Conservation (phyloP, 2,113 vertebrate species). For the Neolamprologus caudopunctatus region DNA sequence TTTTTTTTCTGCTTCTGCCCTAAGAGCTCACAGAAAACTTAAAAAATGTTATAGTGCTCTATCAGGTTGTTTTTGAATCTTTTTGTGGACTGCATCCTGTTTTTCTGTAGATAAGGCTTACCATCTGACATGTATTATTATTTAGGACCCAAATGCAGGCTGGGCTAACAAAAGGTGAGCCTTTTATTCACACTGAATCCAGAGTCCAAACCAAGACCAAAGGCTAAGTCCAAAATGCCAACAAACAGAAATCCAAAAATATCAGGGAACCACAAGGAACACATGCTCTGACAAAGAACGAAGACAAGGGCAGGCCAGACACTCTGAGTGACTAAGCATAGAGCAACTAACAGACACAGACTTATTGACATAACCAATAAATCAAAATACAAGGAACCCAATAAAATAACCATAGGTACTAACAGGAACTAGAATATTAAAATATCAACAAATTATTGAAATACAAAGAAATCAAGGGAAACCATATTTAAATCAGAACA, state of each 20-base stretch:
- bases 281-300: not conserved
- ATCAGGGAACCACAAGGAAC: not conserved
- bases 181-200: not conserved
- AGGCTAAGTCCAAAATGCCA: not conserved
- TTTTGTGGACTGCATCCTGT: not conserved
- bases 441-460: not conserved
- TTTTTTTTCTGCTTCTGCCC: not conserved
- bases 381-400: not conserved
- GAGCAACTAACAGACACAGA: not conserved
- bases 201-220: not conserved
- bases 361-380: not conserved
- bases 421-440: not conserved
- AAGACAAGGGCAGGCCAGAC: not conserved
- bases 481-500: not conserved
- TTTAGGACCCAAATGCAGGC: not conserved
- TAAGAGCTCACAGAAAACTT: not conserved
- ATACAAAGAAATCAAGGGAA: not conserved
- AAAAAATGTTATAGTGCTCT: not conserved
- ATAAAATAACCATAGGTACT: not conserved
- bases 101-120: not conserved
- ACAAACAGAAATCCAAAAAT: not conserved
- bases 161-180: not conserved
- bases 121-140: not conserved
- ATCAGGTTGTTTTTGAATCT: not conserved
- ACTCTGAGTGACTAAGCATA: not conserved